A percentile compares a stretch with the other conserved stretches of the same genome.
These are phyloP conservation scores for Carcharodon carcharias DNA, from an alignment of 2,797 vertebrate genomes.

Conservation along the genomic window DNA sequence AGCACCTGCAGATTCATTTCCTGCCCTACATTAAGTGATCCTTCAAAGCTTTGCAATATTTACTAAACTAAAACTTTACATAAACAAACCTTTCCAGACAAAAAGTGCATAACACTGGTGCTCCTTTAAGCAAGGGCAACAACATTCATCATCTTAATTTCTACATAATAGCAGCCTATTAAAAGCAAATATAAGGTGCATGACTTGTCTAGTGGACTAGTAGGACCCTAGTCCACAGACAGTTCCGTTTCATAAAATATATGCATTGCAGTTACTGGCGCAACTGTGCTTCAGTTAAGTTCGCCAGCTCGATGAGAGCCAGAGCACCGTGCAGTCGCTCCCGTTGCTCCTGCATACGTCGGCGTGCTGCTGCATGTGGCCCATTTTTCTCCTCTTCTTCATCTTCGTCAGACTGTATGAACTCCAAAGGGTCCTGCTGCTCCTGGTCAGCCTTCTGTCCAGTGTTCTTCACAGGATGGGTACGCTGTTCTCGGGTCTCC, in stretches of 20 bases:
- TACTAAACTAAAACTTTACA: constrained; percentile 75
- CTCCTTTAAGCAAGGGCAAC: constrained; percentile 63
- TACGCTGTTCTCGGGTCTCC: constrained; percentile 82
- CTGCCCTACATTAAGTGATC: constrained; percentile 14
- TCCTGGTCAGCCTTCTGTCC: constrained; percentile 75
- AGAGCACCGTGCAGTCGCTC: constrained; percentile 90
- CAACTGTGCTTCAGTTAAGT: constrained; percentile 76
- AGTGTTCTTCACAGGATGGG: constrained; percentile 72
- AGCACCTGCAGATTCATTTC: constrained; percentile 4
- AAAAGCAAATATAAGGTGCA: constrained; percentile 93
- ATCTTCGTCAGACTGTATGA: constrained; percentile 74
- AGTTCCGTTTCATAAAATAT: constrained; percentile 14
- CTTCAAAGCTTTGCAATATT: constrained; percentile 51
- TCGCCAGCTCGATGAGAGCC: constrained; percentile 94
- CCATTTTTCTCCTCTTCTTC: constrained; percentile 71
- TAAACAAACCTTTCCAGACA: constrained; percentile 60
- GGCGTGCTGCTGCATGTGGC: constrained; percentile 60
- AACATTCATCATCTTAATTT: constrained; percentile 95
- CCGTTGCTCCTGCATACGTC: constrained; percentile 82
- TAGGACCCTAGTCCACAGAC: neutral
- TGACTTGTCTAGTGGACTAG: constrained; percentile 61
- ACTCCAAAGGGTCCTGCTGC: constrained; percentile 91
- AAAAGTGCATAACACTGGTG: constrained; percentile 80
- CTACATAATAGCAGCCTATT: constrained; percentile 98
- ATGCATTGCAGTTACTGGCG: constrained; percentile 52